Evolutionary conservation across 2,797 vertebrate genomes (phyloP).

Genomic region (Semotilus atromaculatus): DNA sequence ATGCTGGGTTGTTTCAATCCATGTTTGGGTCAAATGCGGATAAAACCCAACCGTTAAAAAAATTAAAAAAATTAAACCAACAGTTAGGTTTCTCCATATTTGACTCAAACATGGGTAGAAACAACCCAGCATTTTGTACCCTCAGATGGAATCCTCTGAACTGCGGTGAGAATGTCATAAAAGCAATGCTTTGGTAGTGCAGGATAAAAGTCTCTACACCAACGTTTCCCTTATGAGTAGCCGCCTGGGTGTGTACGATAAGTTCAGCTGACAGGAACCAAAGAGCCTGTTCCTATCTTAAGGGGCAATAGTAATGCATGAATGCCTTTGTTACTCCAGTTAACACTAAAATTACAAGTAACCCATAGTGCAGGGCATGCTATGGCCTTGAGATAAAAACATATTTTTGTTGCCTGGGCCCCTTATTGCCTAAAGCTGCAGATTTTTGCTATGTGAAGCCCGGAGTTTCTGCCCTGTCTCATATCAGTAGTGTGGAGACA

Average conservation of each 20-base stretch:
- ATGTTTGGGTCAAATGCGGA: background rate
- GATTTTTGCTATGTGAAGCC: slow-evolving; percentile 70
- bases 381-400: slow-evolving; percentile 73
- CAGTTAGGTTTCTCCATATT: background rate
- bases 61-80: background rate
- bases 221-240: background rate
- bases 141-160: background rate
- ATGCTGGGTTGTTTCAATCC: background rate
- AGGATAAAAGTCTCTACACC: background rate
- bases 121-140: background rate
- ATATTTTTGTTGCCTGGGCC: slow-evolving; percentile 72
- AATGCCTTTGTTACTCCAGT: slow-evolving; percentile 80
- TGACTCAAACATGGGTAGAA: background rate
- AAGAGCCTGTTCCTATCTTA: slow-evolving; percentile 77
- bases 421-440: slow-evolving; percentile 68
- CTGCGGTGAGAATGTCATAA: background rate
- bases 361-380: slow-evolving; percentile 70
- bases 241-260: slow-evolving; percentile 63
- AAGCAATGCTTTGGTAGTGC: background rate
- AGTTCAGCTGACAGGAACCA: slow-evolving; percentile 80
- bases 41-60: too few relatives aligned
- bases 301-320: slow-evolving; percentile 84
- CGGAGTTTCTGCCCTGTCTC: slow-evolving; percentile 68
- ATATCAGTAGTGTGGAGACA: slow-evolving; percentile 62
- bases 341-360: slow-evolving; percentile 77